phyloP scores from a whole-genome alignment of 1,140 invertebrate genomes.

The Zaprionus vittiger region DNA sequence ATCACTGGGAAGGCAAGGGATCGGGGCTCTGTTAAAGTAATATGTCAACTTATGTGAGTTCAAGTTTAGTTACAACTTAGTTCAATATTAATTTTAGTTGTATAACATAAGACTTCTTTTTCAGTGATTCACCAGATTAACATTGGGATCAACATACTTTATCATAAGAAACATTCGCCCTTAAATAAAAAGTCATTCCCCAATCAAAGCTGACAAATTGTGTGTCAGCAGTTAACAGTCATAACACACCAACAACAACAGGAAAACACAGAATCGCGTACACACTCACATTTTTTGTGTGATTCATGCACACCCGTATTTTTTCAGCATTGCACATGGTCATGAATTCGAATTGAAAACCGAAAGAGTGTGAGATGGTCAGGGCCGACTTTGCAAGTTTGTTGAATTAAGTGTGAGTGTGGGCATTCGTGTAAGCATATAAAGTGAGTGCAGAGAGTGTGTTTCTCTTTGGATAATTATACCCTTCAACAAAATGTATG shows the following conservation, averaged over 20 bases:
- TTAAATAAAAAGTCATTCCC: not conserved
- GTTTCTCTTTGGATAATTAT: too few species aligned
- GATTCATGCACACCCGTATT: conserved; percentile 29
- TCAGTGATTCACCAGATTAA: not conserved
- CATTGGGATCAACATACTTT: conserved; percentile 1
- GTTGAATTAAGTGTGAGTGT: conserved; percentile 26
- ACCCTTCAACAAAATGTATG: too few species aligned
- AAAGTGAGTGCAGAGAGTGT: conserved; percentile 24
- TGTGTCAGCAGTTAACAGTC: conserved; percentile 17
- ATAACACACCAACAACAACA: not conserved
- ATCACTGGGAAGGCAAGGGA: too few species aligned
- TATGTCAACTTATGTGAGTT: too few species aligned
- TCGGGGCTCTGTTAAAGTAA: too few species aligned
- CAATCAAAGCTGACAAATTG: conserved; percentile 23
- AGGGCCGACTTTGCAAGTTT: conserved; percentile 57
- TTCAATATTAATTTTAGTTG: too few species aligned
- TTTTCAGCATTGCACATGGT: conserved; percentile 52
- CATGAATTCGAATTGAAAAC: conserved; percentile 55
- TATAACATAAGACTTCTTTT: not conserved
- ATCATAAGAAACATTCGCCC: not conserved
- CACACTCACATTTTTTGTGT: not conserved
- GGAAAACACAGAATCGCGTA: conserved; percentile 22
- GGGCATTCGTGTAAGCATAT: conserved; percentile 10
- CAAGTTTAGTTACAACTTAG: too few species aligned
- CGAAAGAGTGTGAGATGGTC: conserved; percentile 66